Base-by-base conservation (phyloP, 2,888 invertebrate genomes). In the Ormia ochracea region DNA sequence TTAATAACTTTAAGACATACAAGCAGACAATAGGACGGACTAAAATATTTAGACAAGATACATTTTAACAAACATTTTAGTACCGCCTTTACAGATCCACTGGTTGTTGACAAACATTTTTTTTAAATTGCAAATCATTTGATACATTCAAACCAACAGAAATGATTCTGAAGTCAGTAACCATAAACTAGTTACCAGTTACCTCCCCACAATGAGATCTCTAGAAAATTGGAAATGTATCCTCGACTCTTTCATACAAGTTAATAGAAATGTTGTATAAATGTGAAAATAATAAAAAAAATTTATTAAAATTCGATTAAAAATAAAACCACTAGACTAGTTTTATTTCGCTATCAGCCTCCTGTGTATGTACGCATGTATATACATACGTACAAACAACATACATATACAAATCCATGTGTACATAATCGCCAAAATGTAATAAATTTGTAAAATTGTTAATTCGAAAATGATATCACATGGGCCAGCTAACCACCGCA, bases 361-460 rank as follows among this genome's bases (percentile, higher is more conserved):
- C 5, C 26, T 17, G 3, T 23, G 31, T 9, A 12, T 14, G 52
- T 14, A 5, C 17, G 36, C 5, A 38, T 10, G 1, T 26, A 3
- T 43, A 19, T 10, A 21, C 4, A 4, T 38, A n/a, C 5, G 6
- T n/a, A 43, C 4, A 1, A n/a, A 36, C 36, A n/a, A 36, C 36
- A 3, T 1, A 36, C 1, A 3, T 36, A 36, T n/a, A 36, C 28
- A 28, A 28, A 19, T 63, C 33, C 1, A 9, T 38, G n/a, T 17
- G 61, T 45, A 48, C 48, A 73, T 63, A 68, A 68, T 80, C 77
- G 63, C 58, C 48, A 61, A 80, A 74, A 78, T 81, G 78, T 70
- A 81, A 83, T 83, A 82, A 83, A 83, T 83, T 78, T 80, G 77
- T 74, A 77, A 73, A 72, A 78, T 79, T 82, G 82, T 82, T 83